Conservation (phyloP, 2,113 vertebrate species). For the Campylorhamphus procurvoides region DNA sequence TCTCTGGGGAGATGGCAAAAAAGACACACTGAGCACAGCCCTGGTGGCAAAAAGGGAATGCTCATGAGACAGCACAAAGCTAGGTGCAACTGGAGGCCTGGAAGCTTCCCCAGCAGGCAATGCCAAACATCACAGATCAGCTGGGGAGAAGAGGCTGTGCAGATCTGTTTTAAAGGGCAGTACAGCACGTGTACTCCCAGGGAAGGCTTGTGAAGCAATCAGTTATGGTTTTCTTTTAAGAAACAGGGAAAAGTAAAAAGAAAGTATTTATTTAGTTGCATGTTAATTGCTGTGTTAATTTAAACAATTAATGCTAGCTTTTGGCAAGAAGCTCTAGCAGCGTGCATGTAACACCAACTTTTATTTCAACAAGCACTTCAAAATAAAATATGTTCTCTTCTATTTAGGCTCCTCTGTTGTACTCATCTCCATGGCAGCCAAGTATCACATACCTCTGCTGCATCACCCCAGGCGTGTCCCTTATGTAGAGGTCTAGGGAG, state of each 20-base stretch:
- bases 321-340: neutral
- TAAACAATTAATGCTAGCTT: constrained; percentile 49
- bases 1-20: neutral
- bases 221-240: neutral
- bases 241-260: neutral
- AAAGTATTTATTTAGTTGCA: neutral
- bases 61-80: neutral
- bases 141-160: fast-evolving
- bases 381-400: neutral
- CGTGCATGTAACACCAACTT: neutral
- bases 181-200: neutral
- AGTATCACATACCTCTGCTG: neutral
- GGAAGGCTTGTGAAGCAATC: neutral
- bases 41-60: neutral
- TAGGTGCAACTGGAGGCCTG: neutral
- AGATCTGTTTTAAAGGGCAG: neutral
- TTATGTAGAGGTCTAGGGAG: neutral
- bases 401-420: neutral
- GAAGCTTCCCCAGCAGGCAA: neutral
- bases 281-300: constrained; percentile 31
- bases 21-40: neutral
- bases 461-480: neutral
- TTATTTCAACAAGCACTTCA: neutral
- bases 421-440: neutral
- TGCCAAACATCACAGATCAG: neutral